phyloP scores from a whole-genome alignment of 2,797 vertebrate genomes.

The Chelidonichthys spinosus region DNA sequence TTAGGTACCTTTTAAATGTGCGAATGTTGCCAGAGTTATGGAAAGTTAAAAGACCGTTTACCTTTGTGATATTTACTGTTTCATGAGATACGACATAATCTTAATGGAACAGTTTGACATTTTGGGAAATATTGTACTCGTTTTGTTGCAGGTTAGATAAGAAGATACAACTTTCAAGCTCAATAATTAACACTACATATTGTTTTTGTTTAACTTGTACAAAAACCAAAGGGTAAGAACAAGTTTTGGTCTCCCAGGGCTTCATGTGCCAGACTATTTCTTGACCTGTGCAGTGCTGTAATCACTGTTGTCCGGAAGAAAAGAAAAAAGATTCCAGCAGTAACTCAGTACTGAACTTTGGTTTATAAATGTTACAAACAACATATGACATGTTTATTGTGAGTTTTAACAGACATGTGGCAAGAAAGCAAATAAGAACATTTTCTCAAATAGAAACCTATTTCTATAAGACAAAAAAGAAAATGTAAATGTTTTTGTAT shows the following conservation, averaged over 20 bases:
- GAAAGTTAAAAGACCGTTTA: slow-evolving; percentile 30
- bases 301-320: background rate
- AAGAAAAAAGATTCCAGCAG: background rate
- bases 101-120: slow-evolving; percentile 10
- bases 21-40: slow-evolving; percentile 14
- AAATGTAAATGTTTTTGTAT: background rate
- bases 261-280: background rate
- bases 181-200: background rate
- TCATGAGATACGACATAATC: slow-evolving; percentile 2
- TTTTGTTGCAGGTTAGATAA: background rate
- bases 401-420: background rate
- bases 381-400: background rate
- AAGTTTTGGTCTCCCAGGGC: background rate
- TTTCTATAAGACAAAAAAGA: background rate
- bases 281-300: background rate
- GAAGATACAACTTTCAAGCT: background rate
- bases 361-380: background rate
- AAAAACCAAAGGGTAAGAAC: background rate
- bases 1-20: slow-evolving; percentile 17
- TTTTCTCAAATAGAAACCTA: slow-evolving; percentile 6
- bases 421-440: slow-evolving; percentile 4
- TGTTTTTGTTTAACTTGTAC: background rate
- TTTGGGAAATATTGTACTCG: background rate
- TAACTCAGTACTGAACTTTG: background rate
- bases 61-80: slow-evolving; percentile 23